Base-by-base conservation (phyloP, 2,888 invertebrate genomes). In the Prenolepis imparis region DNA sequence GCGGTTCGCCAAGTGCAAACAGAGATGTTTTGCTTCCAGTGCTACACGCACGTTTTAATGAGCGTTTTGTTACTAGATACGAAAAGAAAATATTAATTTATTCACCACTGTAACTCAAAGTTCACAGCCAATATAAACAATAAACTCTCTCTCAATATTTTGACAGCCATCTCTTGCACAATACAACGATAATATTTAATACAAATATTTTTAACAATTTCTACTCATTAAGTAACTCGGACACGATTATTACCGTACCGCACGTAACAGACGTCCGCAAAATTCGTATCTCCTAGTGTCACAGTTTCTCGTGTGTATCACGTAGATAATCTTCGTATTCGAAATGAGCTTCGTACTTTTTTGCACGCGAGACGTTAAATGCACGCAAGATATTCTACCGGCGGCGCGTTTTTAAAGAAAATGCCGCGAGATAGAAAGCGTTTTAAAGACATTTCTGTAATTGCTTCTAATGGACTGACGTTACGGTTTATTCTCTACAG, bases 281-380 rank as follows among this genome's bases (percentile, higher is more conserved):
- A 36, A 6, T 59, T 59, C 44, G n/a, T 59, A 12, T 59, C 44
- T 18, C 21, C 44, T 12, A 18, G 12, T 44, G 32, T 78, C 18
- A 68, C 18, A 67, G 28, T 44, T 44, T 9, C 24, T 59, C 9
- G 44, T 5, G 21, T 59, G 44, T 70, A 70, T 78, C 44, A n/a
- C 59, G 24, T n/a, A 70, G n/a, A 78, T 78, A 70, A 78, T 78
- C 44, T 32, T 21, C 57, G 68, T 68, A 68, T 68, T 59, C 44
- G 36, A 64, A 78, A 78, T 64, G 59, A 70, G 36, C 32, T 59
- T 57, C 41, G 55, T 78, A 68, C 32, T 68, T 70, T 39, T 36
- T 78, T 78, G 78, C 70, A 78, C 68, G 70, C 70, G 78, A 78
- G 44, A 78, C 28, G 21, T 59, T 44, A 32, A 66, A 70, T 24